Evolutionary conservation across 2,113 vertebrate genomes (phyloP).

Genomic region (Pseudopodoces humilis): DNA sequence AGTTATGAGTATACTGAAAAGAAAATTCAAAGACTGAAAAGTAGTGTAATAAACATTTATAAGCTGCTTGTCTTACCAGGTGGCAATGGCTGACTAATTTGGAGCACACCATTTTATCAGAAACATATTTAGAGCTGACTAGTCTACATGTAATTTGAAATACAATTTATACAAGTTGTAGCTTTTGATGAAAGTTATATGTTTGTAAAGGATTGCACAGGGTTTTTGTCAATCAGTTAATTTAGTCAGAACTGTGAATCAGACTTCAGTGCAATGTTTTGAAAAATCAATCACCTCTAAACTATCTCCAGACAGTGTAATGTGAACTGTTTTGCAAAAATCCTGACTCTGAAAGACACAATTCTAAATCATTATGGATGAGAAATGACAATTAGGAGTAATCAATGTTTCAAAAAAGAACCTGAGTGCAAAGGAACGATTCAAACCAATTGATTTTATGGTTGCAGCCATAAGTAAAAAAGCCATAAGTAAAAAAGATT

Average conservation of each 20-base stretch:
- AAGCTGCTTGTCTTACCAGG: background rate
- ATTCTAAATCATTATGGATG: background rate
- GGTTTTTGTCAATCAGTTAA: background rate
- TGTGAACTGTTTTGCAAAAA: background rate
- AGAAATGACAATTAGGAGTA: background rate
- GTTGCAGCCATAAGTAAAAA: background rate
- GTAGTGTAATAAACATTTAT: background rate
- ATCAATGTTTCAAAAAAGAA: background rate
- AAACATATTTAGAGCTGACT: background rate
- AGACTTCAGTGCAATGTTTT: background rate
- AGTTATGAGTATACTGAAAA: background rate
- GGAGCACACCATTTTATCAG: background rate
- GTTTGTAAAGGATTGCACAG: background rate
- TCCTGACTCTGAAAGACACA: background rate
- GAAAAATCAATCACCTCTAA: slow-evolving; percentile 33
- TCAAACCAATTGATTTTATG: background rate
- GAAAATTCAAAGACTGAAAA: background rate
- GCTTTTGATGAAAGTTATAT: background rate
- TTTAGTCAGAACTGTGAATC: slow-evolving; percentile 3
- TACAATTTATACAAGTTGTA: background rate
- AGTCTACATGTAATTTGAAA: background rate
- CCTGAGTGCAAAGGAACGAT: background rate
- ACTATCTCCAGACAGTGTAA: background rate
- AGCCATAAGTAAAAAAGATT: background rate
- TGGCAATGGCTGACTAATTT: background rate